Evolutionary conservation across 2,797 vertebrate genomes (phyloP), one percentile per base, ranked within the genome.

Genomic region (Acipenser oxyrinchus): DNA sequence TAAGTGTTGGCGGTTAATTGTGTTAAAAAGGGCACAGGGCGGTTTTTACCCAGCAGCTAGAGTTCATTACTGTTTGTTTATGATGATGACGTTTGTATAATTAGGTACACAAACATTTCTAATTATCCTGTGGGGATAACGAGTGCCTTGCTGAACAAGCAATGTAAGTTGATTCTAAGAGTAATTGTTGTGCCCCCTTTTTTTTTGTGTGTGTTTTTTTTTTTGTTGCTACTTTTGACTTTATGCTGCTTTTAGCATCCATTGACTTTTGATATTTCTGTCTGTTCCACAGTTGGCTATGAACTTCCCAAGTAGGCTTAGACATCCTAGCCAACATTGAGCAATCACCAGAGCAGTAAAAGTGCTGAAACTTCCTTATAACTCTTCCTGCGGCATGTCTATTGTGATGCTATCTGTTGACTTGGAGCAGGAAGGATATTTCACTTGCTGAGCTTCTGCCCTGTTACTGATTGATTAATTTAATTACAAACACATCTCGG

Each of bases 101-200:
- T 81, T 84, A 87, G 85, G 80, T 83, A 79, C 87, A 84, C 86
- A 76, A 85, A 88, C 89, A 85, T 88, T 85, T 86, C 86, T 91
- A 89, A 89, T 90, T 89, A 89, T 81, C 82, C 83, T 81, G 86
- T 86, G 82, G 86, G 75, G 86, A 86, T 89, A 89, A 89, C 86
- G 88, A 88, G 86, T 75, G 77, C 80, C 84, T 87, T 82, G 23
- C 23, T 37, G 23, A 37, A 37, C 23, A 37, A 37, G 23, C 23
- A 37, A 37, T 37, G 23, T 37, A 37, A 37, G 23, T 77, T 78
- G 23, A 37, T 37, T 37, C 23, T 2, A 37, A 37, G 23, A 37
- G 2, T 4, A 37, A 37, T 37, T 37, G 23, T 37, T 37, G 23
- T 37, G 2, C 23, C 23, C 4, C 23, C 23, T 37, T 37, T 3